These are phyloP conservation scores for Sardinella longiceps DNA, from an alignment of 2,797 vertebrate species.

Conservation along the genomic window DNA sequence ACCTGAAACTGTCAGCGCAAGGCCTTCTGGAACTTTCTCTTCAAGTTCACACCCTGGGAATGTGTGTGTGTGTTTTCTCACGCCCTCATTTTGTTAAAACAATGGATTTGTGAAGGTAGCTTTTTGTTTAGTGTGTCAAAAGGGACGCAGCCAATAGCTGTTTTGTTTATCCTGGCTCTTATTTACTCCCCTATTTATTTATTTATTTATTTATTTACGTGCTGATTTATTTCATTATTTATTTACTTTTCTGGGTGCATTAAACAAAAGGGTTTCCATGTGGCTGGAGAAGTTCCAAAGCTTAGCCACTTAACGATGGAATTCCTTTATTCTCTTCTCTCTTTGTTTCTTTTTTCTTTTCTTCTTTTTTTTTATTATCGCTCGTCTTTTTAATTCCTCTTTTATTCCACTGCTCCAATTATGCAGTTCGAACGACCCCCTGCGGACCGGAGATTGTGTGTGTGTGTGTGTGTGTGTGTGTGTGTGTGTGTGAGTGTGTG, in stretches of 20 bases:
- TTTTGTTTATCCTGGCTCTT: neutral
- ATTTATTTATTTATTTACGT: neutral
- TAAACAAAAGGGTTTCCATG: constrained; percentile 18
- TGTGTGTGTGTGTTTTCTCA: neutral
- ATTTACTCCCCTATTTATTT: neutral
- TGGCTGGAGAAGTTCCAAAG: neutral
- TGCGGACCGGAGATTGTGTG: neutral
- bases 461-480: neutral
- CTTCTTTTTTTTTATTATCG: neutral
- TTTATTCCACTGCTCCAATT: constrained; percentile 17
- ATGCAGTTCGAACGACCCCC: neutral
- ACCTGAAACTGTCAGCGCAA: neutral
- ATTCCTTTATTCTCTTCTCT: neutral
- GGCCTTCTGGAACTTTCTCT: neutral
- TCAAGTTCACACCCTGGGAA: neutral
- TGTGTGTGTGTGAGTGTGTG: too few relatives aligned
- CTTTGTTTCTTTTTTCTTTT: neutral
- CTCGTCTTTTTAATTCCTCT: constrained; percentile 9
- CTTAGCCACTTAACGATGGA: constrained; percentile 4
- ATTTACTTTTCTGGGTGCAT: neutral
- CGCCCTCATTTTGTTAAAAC: neutral
- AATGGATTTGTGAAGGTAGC: neutral
- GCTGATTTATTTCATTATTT: neutral
- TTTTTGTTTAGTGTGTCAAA: neutral
- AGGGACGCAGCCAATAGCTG: neutral